Evolutionary conservation across 2,113 vertebrate species (phyloP).

Genomic region (Murina feae): DNA sequence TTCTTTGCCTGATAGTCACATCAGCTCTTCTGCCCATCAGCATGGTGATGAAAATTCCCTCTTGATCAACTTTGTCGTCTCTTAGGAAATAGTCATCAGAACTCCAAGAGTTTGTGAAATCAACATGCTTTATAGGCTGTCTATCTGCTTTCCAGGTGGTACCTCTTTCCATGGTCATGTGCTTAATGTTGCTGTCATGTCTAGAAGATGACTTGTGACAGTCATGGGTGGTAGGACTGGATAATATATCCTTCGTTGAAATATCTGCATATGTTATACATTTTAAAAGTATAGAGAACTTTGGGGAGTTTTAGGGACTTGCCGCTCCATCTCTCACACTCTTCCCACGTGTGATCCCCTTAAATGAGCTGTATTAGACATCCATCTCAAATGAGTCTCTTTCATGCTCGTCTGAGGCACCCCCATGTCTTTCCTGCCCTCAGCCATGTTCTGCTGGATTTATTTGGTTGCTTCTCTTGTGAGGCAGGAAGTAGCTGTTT

Average conservation of each 20-base stretch:
- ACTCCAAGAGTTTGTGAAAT: background rate
- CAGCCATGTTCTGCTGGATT: background rate
- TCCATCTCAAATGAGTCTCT: background rate
- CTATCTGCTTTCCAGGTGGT: background rate
- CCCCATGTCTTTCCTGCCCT: background rate
- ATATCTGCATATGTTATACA: background rate
- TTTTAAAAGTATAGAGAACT: background rate
- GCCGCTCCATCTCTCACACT: background rate
- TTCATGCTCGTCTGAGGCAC: background rate
- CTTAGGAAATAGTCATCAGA: background rate
- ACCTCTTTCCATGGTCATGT: background rate
- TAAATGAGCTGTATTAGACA: background rate
- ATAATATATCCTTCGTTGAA: background rate
- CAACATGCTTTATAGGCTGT: background rate
- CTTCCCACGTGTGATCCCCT: background rate
- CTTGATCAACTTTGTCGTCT: background rate
- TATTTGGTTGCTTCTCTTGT: background rate
- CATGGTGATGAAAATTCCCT: background rate
- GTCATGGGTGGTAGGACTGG: background rate
- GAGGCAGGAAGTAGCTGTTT: background rate
- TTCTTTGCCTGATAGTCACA: background rate
- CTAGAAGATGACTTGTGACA: background rate
- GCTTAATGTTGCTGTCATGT: background rate
- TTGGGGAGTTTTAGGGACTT: background rate
- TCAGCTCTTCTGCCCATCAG: background rate